These are phyloP conservation scores for Nyctibius bracteatus DNA, from an alignment of 2,113 vertebrate genomes.

Conservation along the genomic window DNA sequence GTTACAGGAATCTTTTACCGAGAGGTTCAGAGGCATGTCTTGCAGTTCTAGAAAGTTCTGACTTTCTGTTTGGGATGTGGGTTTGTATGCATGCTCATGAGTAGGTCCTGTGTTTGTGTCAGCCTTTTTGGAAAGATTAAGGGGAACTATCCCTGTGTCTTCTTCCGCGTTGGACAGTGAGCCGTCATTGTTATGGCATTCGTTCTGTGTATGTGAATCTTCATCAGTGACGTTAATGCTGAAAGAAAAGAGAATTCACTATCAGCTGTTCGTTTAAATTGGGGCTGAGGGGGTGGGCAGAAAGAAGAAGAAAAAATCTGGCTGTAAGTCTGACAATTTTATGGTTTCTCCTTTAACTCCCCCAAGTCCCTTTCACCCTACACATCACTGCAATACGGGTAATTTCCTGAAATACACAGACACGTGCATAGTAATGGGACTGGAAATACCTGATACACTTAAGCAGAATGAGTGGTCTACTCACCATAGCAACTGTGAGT, in stretches of 20 bases:
- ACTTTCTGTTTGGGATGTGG: neutral
- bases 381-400: neutral
- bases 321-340: neutral
- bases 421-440: neutral
- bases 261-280: neutral
- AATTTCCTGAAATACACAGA: neutral
- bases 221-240: constrained; percentile 44
- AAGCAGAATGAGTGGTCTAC: neutral
- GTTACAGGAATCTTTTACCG: constrained; percentile 78
- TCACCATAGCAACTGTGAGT: neutral
- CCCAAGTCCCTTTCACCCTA: neutral
- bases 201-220: neutral
- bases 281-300: neutral
- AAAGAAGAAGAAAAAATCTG: neutral
- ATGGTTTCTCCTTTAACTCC: neutral
- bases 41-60: constrained; percentile 64
- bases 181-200: neutral
- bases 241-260: constrained; percentile 30
- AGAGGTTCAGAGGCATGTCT: constrained; percentile 89
- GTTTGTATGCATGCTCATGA: neutral
- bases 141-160: constrained; percentile 70
- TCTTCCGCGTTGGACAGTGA: constrained; percentile 30
- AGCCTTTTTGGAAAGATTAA: constrained; percentile 88
- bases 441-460: neutral
- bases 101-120: constrained; percentile 8